Conservation (phyloP, 2,797 vertebrate species). For the Aviceda leuphotes region DNA sequence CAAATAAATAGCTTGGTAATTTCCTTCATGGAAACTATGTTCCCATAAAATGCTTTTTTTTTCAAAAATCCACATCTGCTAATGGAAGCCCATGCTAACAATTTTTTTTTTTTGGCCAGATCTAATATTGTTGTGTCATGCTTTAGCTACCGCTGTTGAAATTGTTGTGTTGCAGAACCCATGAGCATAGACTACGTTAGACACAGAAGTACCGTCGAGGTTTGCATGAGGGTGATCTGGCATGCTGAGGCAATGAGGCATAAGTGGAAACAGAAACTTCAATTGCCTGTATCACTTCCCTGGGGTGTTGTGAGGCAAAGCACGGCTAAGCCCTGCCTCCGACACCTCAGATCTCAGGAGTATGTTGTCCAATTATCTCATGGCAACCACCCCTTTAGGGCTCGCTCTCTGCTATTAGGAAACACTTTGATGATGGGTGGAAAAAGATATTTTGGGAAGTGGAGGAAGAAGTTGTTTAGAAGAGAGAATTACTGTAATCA, state of each 20-base stretch:
- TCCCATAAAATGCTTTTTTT: not conserved
- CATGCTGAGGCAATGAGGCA: conserved; percentile 31
- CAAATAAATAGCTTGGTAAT: not conserved
- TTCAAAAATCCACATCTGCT: conserved; percentile 1
- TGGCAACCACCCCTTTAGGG: conserved; percentile 1
- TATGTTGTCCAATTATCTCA: conserved; percentile 50
- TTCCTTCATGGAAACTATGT: not conserved
- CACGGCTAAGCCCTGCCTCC: conserved; percentile 9
- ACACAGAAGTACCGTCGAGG: conserved; percentile 27
- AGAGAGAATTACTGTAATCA: not conserved
- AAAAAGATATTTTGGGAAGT: conserved; percentile 54
- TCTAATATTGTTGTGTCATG: not conserved
- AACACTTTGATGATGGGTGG: conserved; percentile 26
- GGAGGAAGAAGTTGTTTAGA: conserved; percentile 1
- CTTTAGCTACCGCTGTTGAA: not conserved
- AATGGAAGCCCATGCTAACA: not conserved
- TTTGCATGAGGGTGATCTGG: conserved; percentile 1
- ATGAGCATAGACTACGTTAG: not conserved
- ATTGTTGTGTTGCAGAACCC: not conserved
- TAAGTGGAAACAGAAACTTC: conserved; percentile 37
- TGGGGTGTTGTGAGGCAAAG: conserved; percentile 44
- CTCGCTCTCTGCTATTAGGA: conserved; percentile 18
- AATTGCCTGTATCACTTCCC: conserved; percentile 3
- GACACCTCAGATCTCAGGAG: conserved; percentile 21
- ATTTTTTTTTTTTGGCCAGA: not conserved